A percentile compares a stretch with the other conserved stretches of the same genome.
These are phyloP conservation scores for Chymomyza amoena DNA, from an alignment of 2,888 invertebrate species.

Conservation along the genomic window DNA sequence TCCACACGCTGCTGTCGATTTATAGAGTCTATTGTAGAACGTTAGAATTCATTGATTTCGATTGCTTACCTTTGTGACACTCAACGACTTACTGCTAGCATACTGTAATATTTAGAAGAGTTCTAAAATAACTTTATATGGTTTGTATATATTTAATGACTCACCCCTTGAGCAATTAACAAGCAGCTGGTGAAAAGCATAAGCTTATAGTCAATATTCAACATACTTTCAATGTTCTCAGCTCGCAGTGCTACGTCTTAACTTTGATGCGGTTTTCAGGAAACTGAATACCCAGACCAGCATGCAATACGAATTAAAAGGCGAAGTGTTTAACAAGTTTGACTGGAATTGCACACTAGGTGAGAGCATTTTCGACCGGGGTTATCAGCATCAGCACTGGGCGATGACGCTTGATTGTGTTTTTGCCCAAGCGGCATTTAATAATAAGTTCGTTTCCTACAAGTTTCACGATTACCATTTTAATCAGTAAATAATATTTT, in stretches of 20 bases:
- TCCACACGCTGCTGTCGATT: slow-evolving; percentile 25
- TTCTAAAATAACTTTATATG: background rate
- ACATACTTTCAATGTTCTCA: slow-evolving; percentile 15
- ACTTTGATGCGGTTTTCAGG: slow-evolving; percentile 24
- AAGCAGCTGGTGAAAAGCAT: slow-evolving; percentile 21
- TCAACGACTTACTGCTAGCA: slow-evolving; percentile 16
- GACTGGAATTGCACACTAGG: background rate
- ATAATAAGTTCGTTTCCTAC: background rate
- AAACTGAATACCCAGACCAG: slow-evolving; percentile 2
- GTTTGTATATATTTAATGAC: background rate
- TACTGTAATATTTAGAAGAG: slow-evolving; percentile 14
- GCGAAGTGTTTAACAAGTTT: background rate
- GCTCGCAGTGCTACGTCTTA: slow-evolving; percentile 4
- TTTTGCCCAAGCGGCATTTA: background rate
- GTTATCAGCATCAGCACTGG: background rate
- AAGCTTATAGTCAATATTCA: background rate
- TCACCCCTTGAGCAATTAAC: slow-evolving; percentile 33
- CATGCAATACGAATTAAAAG: background rate
- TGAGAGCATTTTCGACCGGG: background rate
- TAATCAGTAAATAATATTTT: background rate
- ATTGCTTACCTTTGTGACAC: slow-evolving; percentile 21
- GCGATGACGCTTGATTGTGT: background rate
- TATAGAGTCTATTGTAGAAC: background rate
- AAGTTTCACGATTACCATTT: background rate
- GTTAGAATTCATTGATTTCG: background rate